Conservation (phyloP, 2,113 vertebrate genomes). For the Galbula dea region DNA sequence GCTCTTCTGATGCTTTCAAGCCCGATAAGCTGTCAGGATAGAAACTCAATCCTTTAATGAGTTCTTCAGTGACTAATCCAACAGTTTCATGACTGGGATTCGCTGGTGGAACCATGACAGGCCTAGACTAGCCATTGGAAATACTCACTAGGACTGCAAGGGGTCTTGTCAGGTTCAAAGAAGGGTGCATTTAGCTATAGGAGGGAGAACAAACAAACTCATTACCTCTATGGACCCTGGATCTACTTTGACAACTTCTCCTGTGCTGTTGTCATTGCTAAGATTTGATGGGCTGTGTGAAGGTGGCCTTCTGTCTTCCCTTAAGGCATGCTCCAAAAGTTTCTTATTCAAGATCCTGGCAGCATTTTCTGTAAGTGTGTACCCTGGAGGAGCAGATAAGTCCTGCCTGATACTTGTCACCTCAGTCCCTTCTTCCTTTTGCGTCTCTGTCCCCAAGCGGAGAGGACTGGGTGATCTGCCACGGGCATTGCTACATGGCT, state of each 20-base stretch:
- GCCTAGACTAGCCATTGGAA: neutral
- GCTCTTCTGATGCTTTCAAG: constrained; percentile 1
- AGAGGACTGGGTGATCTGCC: constrained; percentile 93
- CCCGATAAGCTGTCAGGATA: neutral
- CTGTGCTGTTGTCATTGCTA: constrained; percentile 71
- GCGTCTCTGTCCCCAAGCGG: constrained; percentile 78
- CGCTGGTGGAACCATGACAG: neutral
- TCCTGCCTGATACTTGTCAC: constrained; percentile 85
- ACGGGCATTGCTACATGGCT: constrained; percentile 73
- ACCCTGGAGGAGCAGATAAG: constrained; percentile 90
- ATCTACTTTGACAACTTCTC: constrained; percentile 76
- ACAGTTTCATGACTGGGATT: neutral
- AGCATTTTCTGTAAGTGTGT: constrained; percentile 87
- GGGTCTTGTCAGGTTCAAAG: constrained; percentile 26
- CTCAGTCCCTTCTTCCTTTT: constrained; percentile 85
- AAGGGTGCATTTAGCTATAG: constrained; percentile 57
- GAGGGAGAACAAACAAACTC: constrained; percentile 52
- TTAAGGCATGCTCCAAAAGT: constrained; percentile 89
- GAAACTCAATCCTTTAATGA: neutral
- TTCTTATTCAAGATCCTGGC: constrained; percentile 93
- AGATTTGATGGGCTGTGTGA: constrained; percentile 66
- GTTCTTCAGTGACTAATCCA: constrained; percentile 4
- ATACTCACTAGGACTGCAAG: neutral
- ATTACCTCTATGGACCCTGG: constrained; percentile 93
- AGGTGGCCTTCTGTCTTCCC: constrained; percentile 82